Base-by-base conservation (phyloP, 2,888 invertebrate species). In the Beris morrisii region DNA sequence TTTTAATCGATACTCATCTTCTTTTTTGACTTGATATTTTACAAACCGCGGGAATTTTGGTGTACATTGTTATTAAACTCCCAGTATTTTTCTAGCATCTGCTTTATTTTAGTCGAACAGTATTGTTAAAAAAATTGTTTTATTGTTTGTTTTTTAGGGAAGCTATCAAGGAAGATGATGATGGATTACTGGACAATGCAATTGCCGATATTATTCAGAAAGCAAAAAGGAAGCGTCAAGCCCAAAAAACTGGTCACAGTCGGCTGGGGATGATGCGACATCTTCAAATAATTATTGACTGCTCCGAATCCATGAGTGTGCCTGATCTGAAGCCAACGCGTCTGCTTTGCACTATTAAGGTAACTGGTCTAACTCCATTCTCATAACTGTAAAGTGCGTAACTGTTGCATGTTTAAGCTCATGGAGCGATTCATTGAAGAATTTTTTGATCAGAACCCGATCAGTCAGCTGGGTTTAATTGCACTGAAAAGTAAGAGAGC, bases 241-340 rank as follows among this genome's bases (percentile, higher is more conserved):
- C 86, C 44, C 86, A 89, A 52, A 88, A 89, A 70, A 84, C 85
- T 69, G 86, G 88, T 7, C 91, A 93, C 70, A 89, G 94, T 52
- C 87, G 95, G 66, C 85, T 99, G 43, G 98, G 98, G 45, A 98
- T 98, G 96, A 99, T 99, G 98, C 86, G 99, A 56, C 97, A 99
- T 81, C 80, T 99, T 65, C 93, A 90, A 76, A 81, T 99, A 3
- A 87, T 98, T 28, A 81, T 99, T 4, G 99, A 99, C 79, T 91
- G 93, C 77, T 98, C 98, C 0, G 92, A 93, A 75, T 88, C 95
- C 2, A 99, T 99, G 98, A 86, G 87, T 46, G 92, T 92, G 73
- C 96, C 95, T 76, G 97, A 98, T 82, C 83, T 99, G 56, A 97
- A 95, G 81, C 99, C 99, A 0, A 94, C 93, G 4, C 83, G 97